Base-by-base conservation (phyloP, 2,888 invertebrate genomes). In the Lepidonotus clava region DNA sequence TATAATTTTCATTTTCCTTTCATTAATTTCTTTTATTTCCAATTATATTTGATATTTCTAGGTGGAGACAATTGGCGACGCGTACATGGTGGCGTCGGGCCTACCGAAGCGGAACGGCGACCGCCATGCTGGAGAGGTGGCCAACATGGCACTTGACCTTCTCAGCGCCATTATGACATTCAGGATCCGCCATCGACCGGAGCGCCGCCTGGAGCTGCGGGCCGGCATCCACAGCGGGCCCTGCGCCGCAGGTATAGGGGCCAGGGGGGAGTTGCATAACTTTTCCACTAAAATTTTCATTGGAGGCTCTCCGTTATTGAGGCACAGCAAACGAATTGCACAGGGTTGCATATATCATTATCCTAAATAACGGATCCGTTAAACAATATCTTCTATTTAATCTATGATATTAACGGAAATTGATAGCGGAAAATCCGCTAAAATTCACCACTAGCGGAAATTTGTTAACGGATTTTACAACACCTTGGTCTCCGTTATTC, bases 91-190 rank as follows among this genome's bases (percentile, higher is more conserved):
- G n/a, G n/a, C n/a, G 51, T 87, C 86, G 36, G 89, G 89, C 1
- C 86, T 90, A n/a, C 89, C 89, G n/a, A 38, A 56, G 36, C 53
- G 88, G 34, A 89, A 88, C 56, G 89, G 89, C 4, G 61, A 83
- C 36, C 66, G 84, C 8, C 89, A 89, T 83, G 88, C 86, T n/a
- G 87, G 76, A 1, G 88, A 89, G 51, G 88, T 90, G n/a, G 87
- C 89, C 40, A 90, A 83, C 61, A 89, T 88, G 87, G 87, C 89
- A 14, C 87, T 89, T 14, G 89, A 89, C 71, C 86, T 89, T 36
- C 87, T 90, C 66, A 85, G 86, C 28, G 88, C 85, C 21, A 86
- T 87, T 56, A 46, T 38, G 18, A 86, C 86, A 5, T 88, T 87
- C 84, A 66, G 38, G 46, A 66, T 88, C 56, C 41, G 87, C 8